Percentiles rank a stretch among this genome's conserved stretches.
Evolutionary conservation across 2,113 vertebrate species (phyloP).

Genomic region (Sinocyclocheilus rhinocerous): DNA sequence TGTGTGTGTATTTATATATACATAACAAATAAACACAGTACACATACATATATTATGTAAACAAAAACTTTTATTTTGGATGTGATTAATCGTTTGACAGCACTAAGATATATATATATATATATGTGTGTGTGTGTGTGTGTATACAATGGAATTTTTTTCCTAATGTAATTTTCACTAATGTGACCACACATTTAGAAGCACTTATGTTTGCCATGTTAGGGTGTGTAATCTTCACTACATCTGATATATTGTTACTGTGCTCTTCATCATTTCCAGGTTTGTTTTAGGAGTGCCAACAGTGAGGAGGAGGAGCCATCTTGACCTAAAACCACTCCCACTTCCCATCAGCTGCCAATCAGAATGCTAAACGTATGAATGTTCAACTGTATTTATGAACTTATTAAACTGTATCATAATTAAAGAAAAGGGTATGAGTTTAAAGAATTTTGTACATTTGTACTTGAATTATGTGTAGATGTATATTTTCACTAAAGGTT

Average conservation of each 20-base stretch:
- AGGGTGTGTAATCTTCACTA: neutral
- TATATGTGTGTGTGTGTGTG: too few species aligned
- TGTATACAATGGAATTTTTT: too few species aligned
- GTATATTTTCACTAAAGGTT: conserved; percentile 91
- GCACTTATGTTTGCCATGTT: neutral
- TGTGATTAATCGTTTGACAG: too few species aligned
- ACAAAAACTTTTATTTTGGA: too few species aligned
- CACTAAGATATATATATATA: too few species aligned
- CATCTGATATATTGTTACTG: neutral
- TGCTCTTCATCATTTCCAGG: conserved; percentile 69
- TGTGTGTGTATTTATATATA: too few species aligned
- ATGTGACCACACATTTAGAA: neutral
- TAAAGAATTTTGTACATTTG: conserved; percentile 85
- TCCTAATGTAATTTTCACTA: too few species aligned
- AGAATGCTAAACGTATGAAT: conserved; percentile 78
- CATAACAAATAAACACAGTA: too few species aligned
- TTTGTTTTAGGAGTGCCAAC: conserved; percentile 83
- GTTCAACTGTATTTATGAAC: conserved; percentile 81
- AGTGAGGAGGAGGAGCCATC: conserved; percentile 80
- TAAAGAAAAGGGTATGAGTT: conserved; percentile 84
- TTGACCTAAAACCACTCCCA: conserved; percentile 79
- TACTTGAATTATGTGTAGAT: conserved; percentile 91
- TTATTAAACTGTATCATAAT: conserved; percentile 88
- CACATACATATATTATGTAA: too few species aligned
- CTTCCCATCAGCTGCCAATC: conserved; percentile 65